Conservation (phyloP, 2,797 vertebrate species). For the Propithecus perrieri region DNA sequence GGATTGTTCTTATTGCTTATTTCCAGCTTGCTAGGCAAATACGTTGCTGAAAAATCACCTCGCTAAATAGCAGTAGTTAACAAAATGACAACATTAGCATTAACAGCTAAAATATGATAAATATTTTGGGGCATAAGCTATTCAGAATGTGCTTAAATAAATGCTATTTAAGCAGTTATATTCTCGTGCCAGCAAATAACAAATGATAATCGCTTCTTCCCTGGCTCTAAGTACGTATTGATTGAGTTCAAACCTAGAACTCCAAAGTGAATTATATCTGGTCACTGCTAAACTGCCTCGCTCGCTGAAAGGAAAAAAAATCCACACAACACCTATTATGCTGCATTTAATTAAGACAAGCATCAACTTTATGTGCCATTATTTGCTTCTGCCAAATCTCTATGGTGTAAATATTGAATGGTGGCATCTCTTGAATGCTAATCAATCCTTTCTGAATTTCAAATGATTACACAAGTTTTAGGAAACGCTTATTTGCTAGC, state of each 20-base stretch:
- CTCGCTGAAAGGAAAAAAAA: constrained; percentile 81
- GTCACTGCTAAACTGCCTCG: constrained; percentile 87
- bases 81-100: constrained; percentile 21
- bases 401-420: constrained; percentile 90
- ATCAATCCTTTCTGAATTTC: constrained; percentile 90
- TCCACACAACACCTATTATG: constrained; percentile 86
- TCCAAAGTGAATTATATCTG: constrained; percentile 89
- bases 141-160: constrained; percentile 76
- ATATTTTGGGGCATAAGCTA: constrained; percentile 67
- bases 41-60: constrained; percentile 55
- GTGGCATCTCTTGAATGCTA: constrained; percentile 86
- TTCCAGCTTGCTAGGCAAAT: background rate
- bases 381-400: constrained; percentile 88
- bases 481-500: constrained; percentile 88
- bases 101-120: constrained; percentile 58
- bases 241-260: constrained; percentile 88
- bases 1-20: background rate
- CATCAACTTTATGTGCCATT: constrained; percentile 88
- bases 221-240: constrained; percentile 88
- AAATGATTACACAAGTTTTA: constrained; percentile 90
- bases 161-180: constrained; percentile 74
- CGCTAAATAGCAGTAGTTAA: constrained; percentile 58
- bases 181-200: constrained; percentile 74
- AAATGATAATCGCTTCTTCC: constrained; percentile 80
- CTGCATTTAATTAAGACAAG: constrained; percentile 92